These are phyloP conservation scores for Drosophila nannoptera DNA, from an alignment of 1,140 invertebrate genomes.

Conservation along the genomic window DNA sequence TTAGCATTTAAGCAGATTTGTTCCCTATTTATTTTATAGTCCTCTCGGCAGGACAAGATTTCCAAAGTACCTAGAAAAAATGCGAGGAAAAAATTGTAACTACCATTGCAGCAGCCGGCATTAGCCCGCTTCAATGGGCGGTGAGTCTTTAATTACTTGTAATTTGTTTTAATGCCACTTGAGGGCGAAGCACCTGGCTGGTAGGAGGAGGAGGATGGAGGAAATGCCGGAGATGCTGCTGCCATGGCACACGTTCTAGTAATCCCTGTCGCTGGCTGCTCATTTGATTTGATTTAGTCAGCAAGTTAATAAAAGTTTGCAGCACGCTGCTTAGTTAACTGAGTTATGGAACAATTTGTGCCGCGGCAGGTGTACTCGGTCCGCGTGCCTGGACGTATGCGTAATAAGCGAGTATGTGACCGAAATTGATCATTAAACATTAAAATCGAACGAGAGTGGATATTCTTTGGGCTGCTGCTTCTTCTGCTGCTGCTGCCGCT, in stretches of 20 bases:
- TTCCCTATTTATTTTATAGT: neutral
- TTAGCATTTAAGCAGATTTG: no score
- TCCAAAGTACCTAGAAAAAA: neutral
- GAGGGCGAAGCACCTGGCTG: constrained; percentile 35
- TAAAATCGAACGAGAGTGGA: constrained; percentile 56
- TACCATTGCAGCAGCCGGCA: constrained; percentile 13
- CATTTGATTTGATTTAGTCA: constrained; percentile 74
- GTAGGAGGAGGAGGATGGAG: neutral
- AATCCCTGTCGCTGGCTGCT: constrained; percentile 52
- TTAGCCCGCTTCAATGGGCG: constrained; percentile 49
- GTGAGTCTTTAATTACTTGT: constrained; percentile 72
- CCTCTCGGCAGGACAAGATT: neutral
- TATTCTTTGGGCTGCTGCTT: neutral
- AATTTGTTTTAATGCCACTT: constrained; percentile 76
- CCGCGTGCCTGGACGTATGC: constrained; percentile 1
- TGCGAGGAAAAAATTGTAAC: constrained; percentile 7
- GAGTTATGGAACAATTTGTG: constrained; percentile 71
- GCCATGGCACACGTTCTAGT: constrained; percentile 4
- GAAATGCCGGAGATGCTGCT: neutral
- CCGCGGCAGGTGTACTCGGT: neutral
- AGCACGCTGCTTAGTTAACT: constrained; percentile 50
- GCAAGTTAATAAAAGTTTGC: constrained; percentile 70
- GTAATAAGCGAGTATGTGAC: constrained; percentile 16
- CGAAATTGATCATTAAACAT: constrained; percentile 61
- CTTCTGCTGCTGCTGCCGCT: neutral